phyloP scores from a whole-genome alignment of 2,113 vertebrate species.

The Ailuropoda melanoleuca region DNA sequence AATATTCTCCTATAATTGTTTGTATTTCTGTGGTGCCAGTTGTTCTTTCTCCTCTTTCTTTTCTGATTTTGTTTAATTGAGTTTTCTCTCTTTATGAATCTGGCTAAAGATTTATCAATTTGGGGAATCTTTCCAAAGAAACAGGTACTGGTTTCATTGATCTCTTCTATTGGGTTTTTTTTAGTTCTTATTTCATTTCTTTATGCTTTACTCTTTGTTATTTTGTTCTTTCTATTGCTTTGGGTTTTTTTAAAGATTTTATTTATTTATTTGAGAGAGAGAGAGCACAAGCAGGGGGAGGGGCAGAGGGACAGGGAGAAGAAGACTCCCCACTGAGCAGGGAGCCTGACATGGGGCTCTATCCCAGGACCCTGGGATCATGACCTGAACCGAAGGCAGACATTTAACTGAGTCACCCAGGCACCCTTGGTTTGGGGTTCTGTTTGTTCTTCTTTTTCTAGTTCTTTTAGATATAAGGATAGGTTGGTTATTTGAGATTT shows the following conservation, averaged over 20 bases:
- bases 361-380: too few relatives aligned
- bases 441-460: background rate
- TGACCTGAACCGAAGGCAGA: too few relatives aligned
- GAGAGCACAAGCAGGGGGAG: too few relatives aligned
- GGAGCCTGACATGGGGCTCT: too few relatives aligned
- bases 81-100: background rate
- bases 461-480: background rate
- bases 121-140: background rate
- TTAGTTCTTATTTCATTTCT: background rate
- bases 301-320: too few relatives aligned
- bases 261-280: too few relatives aligned
- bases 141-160: background rate
- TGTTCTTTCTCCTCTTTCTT: background rate
- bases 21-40: background rate
- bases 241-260: background rate
- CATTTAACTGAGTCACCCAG: too few relatives aligned
- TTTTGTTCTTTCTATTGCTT: background rate
- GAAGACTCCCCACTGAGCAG: too few relatives aligned
- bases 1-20: background rate
- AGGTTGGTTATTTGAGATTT: background rate
- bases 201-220: background rate
- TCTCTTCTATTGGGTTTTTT: background rate
- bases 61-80: background rate
- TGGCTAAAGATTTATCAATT: background rate
- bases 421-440: too few relatives aligned